Evolutionary conservation across 2,113 vertebrate species (phyloP).

Genomic region (Elanoides forficatus): DNA sequence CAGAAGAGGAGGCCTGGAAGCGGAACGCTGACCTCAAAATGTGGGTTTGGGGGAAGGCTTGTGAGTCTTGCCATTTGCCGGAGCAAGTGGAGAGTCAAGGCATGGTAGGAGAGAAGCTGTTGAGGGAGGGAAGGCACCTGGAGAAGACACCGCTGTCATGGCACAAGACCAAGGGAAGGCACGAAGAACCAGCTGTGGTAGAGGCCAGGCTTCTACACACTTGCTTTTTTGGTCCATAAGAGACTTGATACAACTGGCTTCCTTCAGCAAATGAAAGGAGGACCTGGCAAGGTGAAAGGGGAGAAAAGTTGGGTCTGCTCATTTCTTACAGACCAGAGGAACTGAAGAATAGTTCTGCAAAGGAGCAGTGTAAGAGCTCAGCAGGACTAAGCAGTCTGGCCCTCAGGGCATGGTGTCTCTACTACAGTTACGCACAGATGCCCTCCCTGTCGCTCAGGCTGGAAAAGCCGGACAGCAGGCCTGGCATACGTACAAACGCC

Average conservation of each 20-base stretch:
- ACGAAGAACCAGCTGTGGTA: background rate
- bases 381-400: background rate
- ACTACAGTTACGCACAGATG: background rate
- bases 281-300: background rate
- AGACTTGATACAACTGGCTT: background rate
- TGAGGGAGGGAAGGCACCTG: background rate
- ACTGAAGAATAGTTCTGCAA: background rate
- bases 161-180: background rate
- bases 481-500: background rate
- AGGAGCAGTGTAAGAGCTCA: background rate
- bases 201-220: background rate
- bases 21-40: background rate
- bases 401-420: background rate
- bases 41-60: background rate
- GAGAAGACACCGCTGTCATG: background rate
- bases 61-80: background rate
- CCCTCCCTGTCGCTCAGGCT: background rate
- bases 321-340: background rate
- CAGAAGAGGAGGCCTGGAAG: background rate
- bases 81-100: background rate
- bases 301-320: background rate
- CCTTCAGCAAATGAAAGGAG: background rate
- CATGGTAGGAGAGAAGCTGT: background rate
- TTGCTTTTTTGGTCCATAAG: background rate
- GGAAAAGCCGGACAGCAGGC: background rate